Conservation (phyloP, 1,140 invertebrate species). For the Ceratina calcarata region DNA sequence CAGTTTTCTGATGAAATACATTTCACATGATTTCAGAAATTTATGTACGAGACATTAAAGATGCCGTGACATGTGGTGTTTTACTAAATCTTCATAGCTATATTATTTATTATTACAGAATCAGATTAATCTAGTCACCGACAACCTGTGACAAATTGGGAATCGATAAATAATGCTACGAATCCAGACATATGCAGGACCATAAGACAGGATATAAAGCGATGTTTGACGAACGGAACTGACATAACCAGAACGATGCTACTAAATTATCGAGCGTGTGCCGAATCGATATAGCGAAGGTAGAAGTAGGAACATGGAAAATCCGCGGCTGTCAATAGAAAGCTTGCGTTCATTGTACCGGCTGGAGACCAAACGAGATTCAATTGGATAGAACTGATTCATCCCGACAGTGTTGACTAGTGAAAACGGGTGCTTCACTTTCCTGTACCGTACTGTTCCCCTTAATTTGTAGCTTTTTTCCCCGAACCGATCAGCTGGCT, state of each 20-base stretch:
- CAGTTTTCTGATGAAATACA: too few species aligned
- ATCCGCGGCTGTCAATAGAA: slow-evolving; percentile 24
- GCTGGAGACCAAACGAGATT: background rate
- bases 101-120: too few species aligned
- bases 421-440: background rate
- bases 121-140: too few species aligned
- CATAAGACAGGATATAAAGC: background rate
- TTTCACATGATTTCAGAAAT: too few species aligned
- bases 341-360: slow-evolving; percentile 23
- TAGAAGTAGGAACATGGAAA: background rate
- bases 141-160: too few species aligned
- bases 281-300: background rate
- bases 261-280: background rate
- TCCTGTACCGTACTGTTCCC: slow-evolving; percentile 21
- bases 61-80: too few species aligned
- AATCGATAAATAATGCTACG: too few species aligned
- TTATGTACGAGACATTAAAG: too few species aligned
- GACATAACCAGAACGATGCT: background rate
- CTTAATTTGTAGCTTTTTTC: slow-evolving; percentile 35
- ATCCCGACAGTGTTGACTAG: background rate
- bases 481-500: background rate
- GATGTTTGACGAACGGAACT: background rate
- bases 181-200: too few species aligned
- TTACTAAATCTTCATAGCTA: too few species aligned
- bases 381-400: slow-evolving; percentile 36